These are phyloP conservation scores for Takifugu rubripes DNA, from an alignment of 2,797 vertebrate species.

Conservation along the genomic window DNA sequence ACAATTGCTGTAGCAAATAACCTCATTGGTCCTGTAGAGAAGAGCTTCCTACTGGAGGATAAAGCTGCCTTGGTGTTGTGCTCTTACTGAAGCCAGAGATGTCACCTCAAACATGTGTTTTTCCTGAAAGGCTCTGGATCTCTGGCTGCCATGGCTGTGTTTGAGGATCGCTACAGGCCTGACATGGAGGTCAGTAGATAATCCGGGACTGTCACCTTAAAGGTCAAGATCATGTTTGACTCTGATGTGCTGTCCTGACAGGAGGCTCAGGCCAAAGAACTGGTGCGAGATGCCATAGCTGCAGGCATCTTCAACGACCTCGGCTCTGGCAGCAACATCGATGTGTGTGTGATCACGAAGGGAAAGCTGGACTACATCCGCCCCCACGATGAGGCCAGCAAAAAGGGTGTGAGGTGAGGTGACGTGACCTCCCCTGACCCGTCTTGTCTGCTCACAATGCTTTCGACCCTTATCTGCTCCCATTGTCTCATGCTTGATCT, in stretches of 20 bases:
- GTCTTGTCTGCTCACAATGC: too few species aligned
- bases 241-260: conserved; percentile 34
- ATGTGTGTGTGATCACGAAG: conserved; percentile 93
- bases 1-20: too few species aligned
- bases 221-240: not conserved
- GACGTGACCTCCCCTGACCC: too few species aligned
- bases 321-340: conserved; percentile 95
- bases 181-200: conserved; percentile 83
- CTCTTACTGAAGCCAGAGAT: not conserved
- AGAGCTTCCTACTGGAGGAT: too few species aligned
- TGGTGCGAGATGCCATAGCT: conserved; percentile 91
- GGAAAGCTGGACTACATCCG: conserved; percentile 89
- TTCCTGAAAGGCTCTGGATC: conserved; percentile 86
- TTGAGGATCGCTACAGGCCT: conserved; percentile 91
- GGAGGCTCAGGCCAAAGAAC: conserved; percentile 89
- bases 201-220: not conserved
- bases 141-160: conserved; percentile 94
- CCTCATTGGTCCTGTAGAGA: too few species aligned
- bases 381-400: conserved; percentile 87
- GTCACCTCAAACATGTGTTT: not conserved
- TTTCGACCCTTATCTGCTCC: too few species aligned
- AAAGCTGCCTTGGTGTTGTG: too few species aligned
- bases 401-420: conserved; percentile 89
- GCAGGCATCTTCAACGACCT: conserved; percentile 95
- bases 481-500: too few species aligned